Evolutionary conservation across 2,888 invertebrate genomes (phyloP).

Genomic region (Lycophotia porphyrea): DNA sequence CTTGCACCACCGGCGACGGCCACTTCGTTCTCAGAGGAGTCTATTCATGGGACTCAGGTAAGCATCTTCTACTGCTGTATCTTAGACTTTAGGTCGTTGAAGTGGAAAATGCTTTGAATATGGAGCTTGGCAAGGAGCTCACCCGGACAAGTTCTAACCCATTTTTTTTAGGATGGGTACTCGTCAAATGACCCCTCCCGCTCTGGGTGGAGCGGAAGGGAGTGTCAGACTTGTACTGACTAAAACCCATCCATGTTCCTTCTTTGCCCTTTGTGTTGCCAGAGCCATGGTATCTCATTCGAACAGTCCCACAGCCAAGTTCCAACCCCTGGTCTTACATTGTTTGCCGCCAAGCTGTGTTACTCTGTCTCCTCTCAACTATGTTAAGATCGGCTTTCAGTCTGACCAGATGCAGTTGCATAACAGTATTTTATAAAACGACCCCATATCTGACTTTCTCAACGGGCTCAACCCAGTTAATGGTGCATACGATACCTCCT

Average conservation of each 20-base stretch:
- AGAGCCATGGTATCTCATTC: no score
- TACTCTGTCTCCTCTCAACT: not conserved
- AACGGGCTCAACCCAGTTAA: not conserved
- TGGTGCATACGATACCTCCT: not conserved
- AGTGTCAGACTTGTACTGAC: no score
- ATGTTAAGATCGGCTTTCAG: no score
- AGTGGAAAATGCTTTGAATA: not conserved
- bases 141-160: not conserved
- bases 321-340: not conserved
- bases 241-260: no score
- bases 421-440: not conserved
- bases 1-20: slow-evolving; percentile 93
- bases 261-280: no score
- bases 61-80: slow-evolving; percentile 38
- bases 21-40: slow-evolving; percentile 93
- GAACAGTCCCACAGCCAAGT: no score
- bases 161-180: no score
- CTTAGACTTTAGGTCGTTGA: not conserved
- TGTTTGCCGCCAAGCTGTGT: not conserved
- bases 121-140: not conserved
- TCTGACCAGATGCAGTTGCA: not conserved
- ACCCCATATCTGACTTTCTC: not conserved
- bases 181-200: no score
- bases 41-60: slow-evolving; percentile 94
- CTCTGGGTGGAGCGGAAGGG: no score